Evolutionary conservation across 2,888 invertebrate species (phyloP), one percentile per base, ranked within the genome.

Genomic region (Alitta virens): DNA sequence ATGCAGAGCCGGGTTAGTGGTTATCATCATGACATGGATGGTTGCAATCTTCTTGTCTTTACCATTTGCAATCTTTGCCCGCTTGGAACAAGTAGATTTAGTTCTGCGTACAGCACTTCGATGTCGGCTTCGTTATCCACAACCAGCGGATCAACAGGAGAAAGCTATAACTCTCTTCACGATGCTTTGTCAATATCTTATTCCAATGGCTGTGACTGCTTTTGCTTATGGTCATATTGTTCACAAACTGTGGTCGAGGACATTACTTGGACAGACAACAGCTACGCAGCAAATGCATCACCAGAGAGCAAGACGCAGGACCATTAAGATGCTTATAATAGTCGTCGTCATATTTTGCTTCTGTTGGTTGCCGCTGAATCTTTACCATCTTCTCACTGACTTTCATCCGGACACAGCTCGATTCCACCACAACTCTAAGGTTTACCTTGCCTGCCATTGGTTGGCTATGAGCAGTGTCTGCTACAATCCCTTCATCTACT

Each of bases 401-500:
- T 73, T 82, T 46, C 77, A 79, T 52, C 75, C 75, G 0, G 69
- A 74, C 61, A 64, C 69, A 1, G 67, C 69, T n/a, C n/a, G 46
- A n/a, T 60, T 60, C 54, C 33, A 53, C 21, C 82, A 82, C 68
- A 78, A 79, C 64, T 78, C 82, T 1, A 76, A 75, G 1, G 76
- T 76, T 1, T 82, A 82, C 68, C 77, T 84, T 26, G 68, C 79
- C 43, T 82, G 82, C 62, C 83, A 84, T 66, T 81, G 83, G 79
- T 72, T 83, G n/a, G 84, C 84, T 24, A 83, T 84, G 74, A 82
- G 81, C 63, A 82, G 82, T 64, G 82, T 83, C 2, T 83, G 83
- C 68, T 83, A 80, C 71, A 84, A 84, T 64, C 84, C 84, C 0
- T 83, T 83, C 68, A 82, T 84, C 18, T 84, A 84, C 68, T 84